phyloP scores from a whole-genome alignment of 1,140 invertebrate species.

The Brachionus plicatilis region DNA sequence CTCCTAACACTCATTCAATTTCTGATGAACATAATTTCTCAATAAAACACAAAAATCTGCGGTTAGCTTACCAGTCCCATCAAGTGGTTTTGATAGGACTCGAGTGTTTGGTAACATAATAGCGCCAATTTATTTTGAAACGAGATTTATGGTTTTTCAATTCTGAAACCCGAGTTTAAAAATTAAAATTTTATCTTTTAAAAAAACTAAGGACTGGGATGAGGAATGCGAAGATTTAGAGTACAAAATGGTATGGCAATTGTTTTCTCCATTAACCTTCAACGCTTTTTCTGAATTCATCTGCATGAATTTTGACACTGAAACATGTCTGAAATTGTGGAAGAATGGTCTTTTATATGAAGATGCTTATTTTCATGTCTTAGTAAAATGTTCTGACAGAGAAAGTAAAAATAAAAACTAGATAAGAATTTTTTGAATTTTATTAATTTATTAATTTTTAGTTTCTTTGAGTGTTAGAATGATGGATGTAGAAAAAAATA shows the following conservation, averaged over 20 bases:
- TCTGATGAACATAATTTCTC: too few relatives aligned
- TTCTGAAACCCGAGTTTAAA: too few relatives aligned
- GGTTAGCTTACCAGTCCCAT: too few relatives aligned
- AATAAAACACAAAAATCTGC: too few relatives aligned
- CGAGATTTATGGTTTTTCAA: too few relatives aligned
- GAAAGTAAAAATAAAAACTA: neutral
- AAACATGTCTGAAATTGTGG: neutral
- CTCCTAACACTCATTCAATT: too few relatives aligned
- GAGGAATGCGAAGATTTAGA: neutral
- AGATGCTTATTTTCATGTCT: neutral
- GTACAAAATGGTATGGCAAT: constrained; percentile 2
- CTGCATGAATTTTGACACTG: neutral
- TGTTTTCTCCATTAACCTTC: neutral
- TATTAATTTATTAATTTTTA: neutral
- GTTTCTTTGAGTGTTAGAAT: neutral
- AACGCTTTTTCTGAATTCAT: neutral
- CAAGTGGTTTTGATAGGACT: too few relatives aligned
- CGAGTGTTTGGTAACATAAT: too few relatives aligned
- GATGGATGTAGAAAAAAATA: neutral
- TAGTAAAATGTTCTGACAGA: neutral
- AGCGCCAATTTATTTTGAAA: too few relatives aligned
- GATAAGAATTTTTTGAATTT: neutral
- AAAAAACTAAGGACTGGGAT: neutral
- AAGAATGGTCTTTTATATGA: neutral
- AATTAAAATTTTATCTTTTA: too few relatives aligned